These are phyloP conservation scores for Trochalopteron elliotii DNA, from an alignment of 2,113 vertebrate genomes.

Conservation along the genomic window DNA sequence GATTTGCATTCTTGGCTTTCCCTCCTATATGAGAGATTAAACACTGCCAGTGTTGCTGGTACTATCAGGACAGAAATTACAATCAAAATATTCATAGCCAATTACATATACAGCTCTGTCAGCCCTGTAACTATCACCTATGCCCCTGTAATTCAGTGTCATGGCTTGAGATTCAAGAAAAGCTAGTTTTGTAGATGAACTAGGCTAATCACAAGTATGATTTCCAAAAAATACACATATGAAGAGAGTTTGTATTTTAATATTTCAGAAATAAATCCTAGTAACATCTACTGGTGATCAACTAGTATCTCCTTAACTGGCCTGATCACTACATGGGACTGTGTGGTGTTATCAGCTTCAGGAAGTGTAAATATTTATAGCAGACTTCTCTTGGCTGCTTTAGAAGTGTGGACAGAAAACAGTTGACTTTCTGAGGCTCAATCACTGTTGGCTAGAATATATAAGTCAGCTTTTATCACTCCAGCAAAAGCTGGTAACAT, in stretches of 20 bases:
- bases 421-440: background rate
- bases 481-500: background rate
- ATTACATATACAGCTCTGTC: background rate
- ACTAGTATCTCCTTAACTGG: background rate
- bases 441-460: background rate
- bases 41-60: background rate
- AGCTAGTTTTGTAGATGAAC: background rate
- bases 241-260: background rate
- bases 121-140: background rate
- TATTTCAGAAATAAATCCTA: background rate
- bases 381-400: background rate
- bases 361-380: background rate
- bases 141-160: background rate
- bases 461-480: background rate
- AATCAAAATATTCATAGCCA: background rate
- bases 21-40: background rate
- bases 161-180: background rate
- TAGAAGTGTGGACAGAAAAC: background rate
- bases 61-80: background rate
- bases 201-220: background rate
- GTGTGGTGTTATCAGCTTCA: background rate
- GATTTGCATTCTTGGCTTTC: slow-evolving; percentile 27
- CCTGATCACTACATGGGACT: background rate
- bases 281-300: background rate
- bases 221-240: background rate